Percentiles rank a stretch among this genome's conserved stretches.
Conservation (phyloP, 2,888 invertebrate genomes). For the Balanococcus diminutus region DNA sequence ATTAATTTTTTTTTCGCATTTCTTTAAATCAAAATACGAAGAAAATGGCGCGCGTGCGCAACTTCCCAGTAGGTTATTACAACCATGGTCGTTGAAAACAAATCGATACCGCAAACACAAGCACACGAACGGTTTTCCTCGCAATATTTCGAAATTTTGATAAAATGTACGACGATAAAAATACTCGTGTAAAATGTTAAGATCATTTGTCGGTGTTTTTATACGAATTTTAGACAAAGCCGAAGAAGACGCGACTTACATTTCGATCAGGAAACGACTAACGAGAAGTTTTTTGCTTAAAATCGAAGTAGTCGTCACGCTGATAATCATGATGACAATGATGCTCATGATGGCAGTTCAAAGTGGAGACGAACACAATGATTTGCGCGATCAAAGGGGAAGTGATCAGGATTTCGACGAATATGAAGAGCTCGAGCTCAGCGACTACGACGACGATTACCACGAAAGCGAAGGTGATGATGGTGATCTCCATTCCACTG, state of each 20-base stretch:
- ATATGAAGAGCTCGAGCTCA: background rate
- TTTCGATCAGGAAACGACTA: slow-evolving; percentile 38
- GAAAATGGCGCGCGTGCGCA: no score
- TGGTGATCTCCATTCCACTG: background rate
- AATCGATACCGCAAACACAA: background rate
- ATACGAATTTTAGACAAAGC: slow-evolving; percentile 35
- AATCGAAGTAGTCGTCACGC: slow-evolving; percentile 44
- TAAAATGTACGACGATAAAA: background rate
- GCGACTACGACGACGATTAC: slow-evolving; percentile 31
- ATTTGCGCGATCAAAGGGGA: background rate
- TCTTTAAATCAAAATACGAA: no score
- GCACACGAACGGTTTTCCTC: background rate
- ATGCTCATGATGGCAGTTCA: slow-evolving; percentile 50
- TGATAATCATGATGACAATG: slow-evolving; percentile 46
- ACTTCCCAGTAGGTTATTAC: background rate
- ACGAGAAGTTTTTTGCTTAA: slow-evolving; percentile 39
- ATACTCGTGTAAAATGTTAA: slow-evolving; percentile 7
- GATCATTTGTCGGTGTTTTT: slow-evolving; percentile 7
- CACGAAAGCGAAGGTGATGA: background rate
- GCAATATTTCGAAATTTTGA: background rate
- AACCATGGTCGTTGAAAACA: background rate
- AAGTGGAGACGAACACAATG: slow-evolving; percentile 22
- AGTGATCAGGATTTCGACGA: background rate
- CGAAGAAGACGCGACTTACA: slow-evolving; percentile 14
- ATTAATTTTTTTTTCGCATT: no score